Evolutionary conservation across 2,888 invertebrate species (phyloP), one percentile per base, ranked within the genome.

Genomic region (Andrena marginata): DNA sequence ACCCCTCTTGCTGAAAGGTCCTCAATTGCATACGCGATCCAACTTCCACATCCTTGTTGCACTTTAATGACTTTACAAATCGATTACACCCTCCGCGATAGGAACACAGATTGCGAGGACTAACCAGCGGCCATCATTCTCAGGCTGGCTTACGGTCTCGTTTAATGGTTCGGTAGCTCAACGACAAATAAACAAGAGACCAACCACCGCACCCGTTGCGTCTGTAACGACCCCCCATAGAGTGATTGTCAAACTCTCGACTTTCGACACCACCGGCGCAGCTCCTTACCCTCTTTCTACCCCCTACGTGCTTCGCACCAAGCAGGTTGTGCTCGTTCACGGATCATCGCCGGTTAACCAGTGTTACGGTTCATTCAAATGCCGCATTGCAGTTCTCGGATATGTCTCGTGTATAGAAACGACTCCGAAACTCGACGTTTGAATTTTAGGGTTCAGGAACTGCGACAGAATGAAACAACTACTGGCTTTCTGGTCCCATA

Each of bases 321-420:
- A 62, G 70, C 88, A 88, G 87, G 89, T 88, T 88, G 87, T 56
- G 73, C 76, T 80, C 54, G 67, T 88, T 88, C 89, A 88, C 88
- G 88, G 87, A 89, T 88, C 88, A 89, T 88, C 87, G 79, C 75
- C 85, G 63, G 60, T 76, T 84, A 85, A 87, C 82, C 75, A 69
- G 73, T 80, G 76, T 81, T 79, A 26, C 69, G 87, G 78, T 77
- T 76, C 77, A 49, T 70, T 42, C 83, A 62, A 85, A 82, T 82
- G 76, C 70, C 72, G 60, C 20, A 42, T 42, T 54, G 51, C 35
- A 59, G 59, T 59, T 71, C 48, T 23, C 49, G 48, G 63, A 23
- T n/a, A 31, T 49, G 51, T 26, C 60, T 35, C 8, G 29, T 29
- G 13, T 7, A 6, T 33, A 23, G n/a, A 16, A 29, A 33, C 20